Conservation (phyloP, 30 jellyfish, hydroid and myxozoan genomes). For the Aurelia aurita region DNA sequence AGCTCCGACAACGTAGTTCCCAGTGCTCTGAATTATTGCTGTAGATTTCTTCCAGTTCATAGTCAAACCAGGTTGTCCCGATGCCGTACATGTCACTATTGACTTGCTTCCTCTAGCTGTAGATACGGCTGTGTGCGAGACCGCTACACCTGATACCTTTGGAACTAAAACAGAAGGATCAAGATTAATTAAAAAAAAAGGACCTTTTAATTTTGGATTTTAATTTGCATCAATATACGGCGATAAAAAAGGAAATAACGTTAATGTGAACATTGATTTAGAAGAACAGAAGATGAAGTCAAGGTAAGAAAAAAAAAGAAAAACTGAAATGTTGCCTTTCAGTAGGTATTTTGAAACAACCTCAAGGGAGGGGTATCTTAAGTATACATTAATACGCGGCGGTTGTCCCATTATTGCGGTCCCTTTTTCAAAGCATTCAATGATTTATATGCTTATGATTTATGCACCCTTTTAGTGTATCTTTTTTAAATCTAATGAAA, state of each 20-base stretch:
- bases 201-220: background rate
- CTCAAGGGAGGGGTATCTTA: no score
- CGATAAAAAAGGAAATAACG: background rate
- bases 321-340: no score
- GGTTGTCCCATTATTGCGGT: no score
- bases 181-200: background rate
- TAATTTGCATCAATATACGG: background rate
- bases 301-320: no score
- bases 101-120: constrained; percentile 24
- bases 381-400: no score
- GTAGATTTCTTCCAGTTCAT: constrained; percentile 26
- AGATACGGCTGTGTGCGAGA: constrained; percentile 24
- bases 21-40: constrained; percentile 8
- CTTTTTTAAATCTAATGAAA: no score
- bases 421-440: no score
- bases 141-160: background rate
- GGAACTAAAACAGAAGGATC: constrained; percentile 6
- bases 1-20: constrained; percentile 29
- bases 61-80: constrained; percentile 48
- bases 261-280: background rate
- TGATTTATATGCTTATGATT: no score
- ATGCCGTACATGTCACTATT: constrained; percentile 36
- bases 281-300: no score
- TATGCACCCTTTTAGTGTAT: no score
- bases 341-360: no score